phyloP scores from a whole-genome alignment of 2,113 vertebrate genomes.

The Piaya cayana region DNA sequence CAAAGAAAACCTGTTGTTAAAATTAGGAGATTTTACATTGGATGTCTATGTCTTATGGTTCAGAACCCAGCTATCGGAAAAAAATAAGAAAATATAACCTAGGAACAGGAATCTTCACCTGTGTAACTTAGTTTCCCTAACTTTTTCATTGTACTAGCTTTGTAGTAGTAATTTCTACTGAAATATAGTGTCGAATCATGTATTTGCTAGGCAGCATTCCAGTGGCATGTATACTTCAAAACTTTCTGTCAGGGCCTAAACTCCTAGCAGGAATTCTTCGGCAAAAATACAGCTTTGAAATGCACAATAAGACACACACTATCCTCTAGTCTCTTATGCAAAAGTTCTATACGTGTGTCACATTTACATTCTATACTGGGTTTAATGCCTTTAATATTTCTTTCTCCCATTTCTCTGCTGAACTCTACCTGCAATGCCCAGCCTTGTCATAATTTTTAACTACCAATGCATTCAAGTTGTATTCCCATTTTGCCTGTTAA shows the following conservation, averaged over 20 bases:
- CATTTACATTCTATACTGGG: not conserved
- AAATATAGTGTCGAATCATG: not conserved
- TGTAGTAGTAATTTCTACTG: not conserved
- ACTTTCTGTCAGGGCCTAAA: not conserved
- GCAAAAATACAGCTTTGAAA: not conserved
- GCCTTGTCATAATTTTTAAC: not conserved
- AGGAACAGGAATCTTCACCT: not conserved
- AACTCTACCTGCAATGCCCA: not conserved
- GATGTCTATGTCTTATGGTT: not conserved
- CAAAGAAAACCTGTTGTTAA: not conserved
- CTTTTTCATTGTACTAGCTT: not conserved
- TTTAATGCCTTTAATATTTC: conserved; percentile 35
- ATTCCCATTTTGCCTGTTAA: not conserved
- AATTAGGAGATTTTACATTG: not conserved
- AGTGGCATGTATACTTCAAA: not conserved
- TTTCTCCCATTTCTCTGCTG: not conserved
- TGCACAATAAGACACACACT: fast-evolving
- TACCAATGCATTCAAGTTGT: not conserved
- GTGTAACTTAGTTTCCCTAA: not conserved
- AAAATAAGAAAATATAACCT: not conserved
- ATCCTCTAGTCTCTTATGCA: not conserved
- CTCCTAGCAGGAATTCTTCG: not conserved
- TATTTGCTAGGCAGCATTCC: not conserved
- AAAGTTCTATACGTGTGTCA: not conserved
- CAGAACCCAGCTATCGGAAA: not conserved